Evolutionary conservation across 1,140 invertebrate genomes (phyloP), one percentile per base, ranked within the genome.

Genomic region (Helicoverpa armigera): DNA sequence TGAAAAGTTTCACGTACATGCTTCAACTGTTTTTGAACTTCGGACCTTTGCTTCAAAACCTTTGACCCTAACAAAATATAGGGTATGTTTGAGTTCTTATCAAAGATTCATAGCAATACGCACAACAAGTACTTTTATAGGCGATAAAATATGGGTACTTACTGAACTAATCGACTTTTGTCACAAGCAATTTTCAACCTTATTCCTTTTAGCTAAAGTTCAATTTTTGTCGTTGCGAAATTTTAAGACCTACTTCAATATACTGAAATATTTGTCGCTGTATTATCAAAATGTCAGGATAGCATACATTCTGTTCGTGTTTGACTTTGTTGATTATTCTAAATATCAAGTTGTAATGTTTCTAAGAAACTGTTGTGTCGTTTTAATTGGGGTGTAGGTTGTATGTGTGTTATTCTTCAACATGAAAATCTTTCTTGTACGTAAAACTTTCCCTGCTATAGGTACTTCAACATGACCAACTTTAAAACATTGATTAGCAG

Each of bases 81-180:
- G 11, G 1, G 48, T 70, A 1, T 65, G 16, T 70, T 51, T 70
- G 31, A 48, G 4, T 23, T 50, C 31, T 43, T 48, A 74, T 74
- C 31, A 74, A 74, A 60, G 11, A 60, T 74, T 74, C 72, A 74
- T 74, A 50, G 31, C 51, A 18, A 60, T 18, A 48, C 53, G 29
- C 29, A 60, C 14, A 60, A 61, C 54, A 60, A 35, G 11, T 74
- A 14, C 18, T 16, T 43, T 50, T 48, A 35, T 16, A 60, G 31
- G 11, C 56, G 29, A 74, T 43, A 74, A 74, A 58, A 74, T 13
- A 53, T 23, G 11, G n/a, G 5, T 5, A 23, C 13, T 16, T 31
- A 11, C 50, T 31, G 14, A 48, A 74, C 35, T 61, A 60, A 60
- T 60, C 72, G 29, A 60, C 10, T 16, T 35, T 23, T 48, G 7